Evolutionary conservation across 2,888 invertebrate species (phyloP).

Genomic region (Isoperla grammatica): DNA sequence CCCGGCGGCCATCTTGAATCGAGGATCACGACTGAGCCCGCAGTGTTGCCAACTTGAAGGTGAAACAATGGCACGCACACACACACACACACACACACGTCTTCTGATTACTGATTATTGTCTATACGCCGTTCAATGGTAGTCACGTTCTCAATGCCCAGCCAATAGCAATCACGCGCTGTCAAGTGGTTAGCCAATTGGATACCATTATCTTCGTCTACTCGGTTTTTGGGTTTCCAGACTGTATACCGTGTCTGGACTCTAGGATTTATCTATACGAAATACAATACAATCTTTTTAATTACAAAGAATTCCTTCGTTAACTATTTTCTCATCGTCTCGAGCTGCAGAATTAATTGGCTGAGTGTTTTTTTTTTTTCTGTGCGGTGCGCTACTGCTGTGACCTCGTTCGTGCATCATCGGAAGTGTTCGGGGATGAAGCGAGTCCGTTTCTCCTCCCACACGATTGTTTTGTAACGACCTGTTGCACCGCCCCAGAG

Average conservation of each 20-base stretch:
- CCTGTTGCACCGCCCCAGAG: too few relatives aligned
- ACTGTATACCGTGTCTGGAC: too few relatives aligned
- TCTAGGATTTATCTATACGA: not conserved
- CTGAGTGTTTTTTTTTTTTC: too few relatives aligned
- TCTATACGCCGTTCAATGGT: slow-evolving; percentile 5
- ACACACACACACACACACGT: slow-evolving; percentile 4
- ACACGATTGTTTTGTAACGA: too few relatives aligned
- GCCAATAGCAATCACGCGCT: slow-evolving; percentile 14
- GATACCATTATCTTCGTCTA: slow-evolving; percentile 10
- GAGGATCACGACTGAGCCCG: not conserved
- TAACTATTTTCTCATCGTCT: slow-evolving; percentile 4
- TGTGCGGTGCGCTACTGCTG: too few relatives aligned
- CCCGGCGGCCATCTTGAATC: slow-evolving; percentile 7
- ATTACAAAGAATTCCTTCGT: not conserved
- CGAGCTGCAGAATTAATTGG: slow-evolving; percentile 7
- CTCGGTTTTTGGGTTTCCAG: not conserved
- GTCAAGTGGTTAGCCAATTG: slow-evolving; percentile 14
- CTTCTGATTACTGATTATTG: slow-evolving; percentile 18
- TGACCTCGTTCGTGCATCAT: too few relatives aligned
- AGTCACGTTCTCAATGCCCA: slow-evolving; percentile 3
- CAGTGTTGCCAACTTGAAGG: slow-evolving; percentile 14
- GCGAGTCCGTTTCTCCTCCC: too few relatives aligned
- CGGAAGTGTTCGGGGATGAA: too few relatives aligned
- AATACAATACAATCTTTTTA: slow-evolving; percentile 11
- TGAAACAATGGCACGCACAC: slow-evolving; percentile 19